Evolutionary conservation across 2,113 vertebrate genomes (phyloP).

Genomic region (Misgurnus anguillicaudatus): DNA sequence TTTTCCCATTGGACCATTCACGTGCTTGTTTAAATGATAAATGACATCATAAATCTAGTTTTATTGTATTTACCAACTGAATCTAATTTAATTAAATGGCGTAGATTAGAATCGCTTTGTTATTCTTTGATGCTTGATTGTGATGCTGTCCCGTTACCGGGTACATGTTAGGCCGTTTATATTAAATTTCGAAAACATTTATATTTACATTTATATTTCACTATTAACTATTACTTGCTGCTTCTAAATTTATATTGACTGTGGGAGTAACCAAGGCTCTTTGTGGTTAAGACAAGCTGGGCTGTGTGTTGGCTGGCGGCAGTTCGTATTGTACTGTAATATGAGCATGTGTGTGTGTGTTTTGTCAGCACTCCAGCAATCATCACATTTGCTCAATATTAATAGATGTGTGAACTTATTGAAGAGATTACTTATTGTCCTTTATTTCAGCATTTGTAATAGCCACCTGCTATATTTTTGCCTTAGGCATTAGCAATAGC

Average conservation of each 20-base stretch:
- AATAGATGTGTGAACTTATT: neutral
- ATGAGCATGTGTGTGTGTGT: neutral
- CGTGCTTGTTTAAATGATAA: slow-evolving; percentile 2
- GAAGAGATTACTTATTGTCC: neutral
- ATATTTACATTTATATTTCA: neutral
- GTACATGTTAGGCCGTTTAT: slow-evolving; percentile 3
- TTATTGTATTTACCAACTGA: neutral
- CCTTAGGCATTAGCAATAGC: too few relatives aligned
- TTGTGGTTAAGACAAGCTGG: neutral
- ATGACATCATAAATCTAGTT: neutral
- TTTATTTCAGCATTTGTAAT: too few relatives aligned
- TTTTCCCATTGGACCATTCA: neutral
- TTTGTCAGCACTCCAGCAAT: neutral
- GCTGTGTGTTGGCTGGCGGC: neutral
- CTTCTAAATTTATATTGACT: slow-evolving; percentile 7
- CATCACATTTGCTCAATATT: neutral
- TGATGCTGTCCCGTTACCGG: neutral
- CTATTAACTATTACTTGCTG: neutral
- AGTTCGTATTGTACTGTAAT: neutral
- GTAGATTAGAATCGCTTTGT: neutral
- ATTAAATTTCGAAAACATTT: slow-evolving; percentile 13
- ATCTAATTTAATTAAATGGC: neutral
- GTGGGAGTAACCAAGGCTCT: neutral
- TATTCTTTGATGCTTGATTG: neutral
- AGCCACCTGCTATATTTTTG: too few relatives aligned